Percentiles rank a stretch among this genome's conserved stretches.
phyloP scores from a whole-genome alignment of 2,113 vertebrate species.

The Triplophysa tibetana region DNA sequence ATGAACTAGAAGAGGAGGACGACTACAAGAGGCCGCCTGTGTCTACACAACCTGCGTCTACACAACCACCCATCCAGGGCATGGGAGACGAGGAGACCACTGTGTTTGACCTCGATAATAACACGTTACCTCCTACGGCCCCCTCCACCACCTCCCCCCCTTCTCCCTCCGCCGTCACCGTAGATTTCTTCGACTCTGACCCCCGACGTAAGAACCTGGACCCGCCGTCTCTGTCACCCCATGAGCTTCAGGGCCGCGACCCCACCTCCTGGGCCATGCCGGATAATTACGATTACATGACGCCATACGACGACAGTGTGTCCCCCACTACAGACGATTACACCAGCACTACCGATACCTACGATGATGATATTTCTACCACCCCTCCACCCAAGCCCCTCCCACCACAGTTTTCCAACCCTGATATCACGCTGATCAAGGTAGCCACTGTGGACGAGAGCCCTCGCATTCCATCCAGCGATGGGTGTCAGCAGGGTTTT shows the following conservation, averaged over 20 bases:
- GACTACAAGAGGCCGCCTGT: constrained; percentile 62
- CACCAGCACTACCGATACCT: constrained; percentile 83
- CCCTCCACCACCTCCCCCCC: constrained; percentile 57
- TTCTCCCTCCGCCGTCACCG: constrained; percentile 70
- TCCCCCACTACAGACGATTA: constrained; percentile 86
- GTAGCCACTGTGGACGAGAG: constrained; percentile 47
- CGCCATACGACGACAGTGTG: constrained; percentile 82
- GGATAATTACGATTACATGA: constrained; percentile 86
- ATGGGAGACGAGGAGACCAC: constrained; percentile 62
- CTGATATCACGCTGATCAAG: constrained; percentile 46
- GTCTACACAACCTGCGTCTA: constrained; percentile 63
- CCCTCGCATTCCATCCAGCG: constrained; percentile 62
- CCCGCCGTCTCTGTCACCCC: constrained; percentile 68
- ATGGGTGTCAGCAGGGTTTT: constrained; percentile 82
- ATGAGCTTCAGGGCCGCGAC: constrained; percentile 74
- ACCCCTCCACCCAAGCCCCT: constrained; percentile 62
- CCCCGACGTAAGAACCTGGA: constrained; percentile 67
- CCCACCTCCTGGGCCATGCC: constrained; percentile 83
- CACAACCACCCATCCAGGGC: constrained; percentile 66
- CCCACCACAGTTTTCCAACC: constrained; percentile 56
- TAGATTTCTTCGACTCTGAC: constrained; percentile 82
- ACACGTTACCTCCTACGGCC: constrained; percentile 54
- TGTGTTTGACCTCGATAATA: constrained; percentile 66
- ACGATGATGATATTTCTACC: constrained; percentile 72
- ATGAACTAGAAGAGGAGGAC: constrained; percentile 17